These are phyloP conservation scores for Hydrophis major DNA, from an alignment of 2,797 vertebrate genomes.

Conservation along the genomic window DNA sequence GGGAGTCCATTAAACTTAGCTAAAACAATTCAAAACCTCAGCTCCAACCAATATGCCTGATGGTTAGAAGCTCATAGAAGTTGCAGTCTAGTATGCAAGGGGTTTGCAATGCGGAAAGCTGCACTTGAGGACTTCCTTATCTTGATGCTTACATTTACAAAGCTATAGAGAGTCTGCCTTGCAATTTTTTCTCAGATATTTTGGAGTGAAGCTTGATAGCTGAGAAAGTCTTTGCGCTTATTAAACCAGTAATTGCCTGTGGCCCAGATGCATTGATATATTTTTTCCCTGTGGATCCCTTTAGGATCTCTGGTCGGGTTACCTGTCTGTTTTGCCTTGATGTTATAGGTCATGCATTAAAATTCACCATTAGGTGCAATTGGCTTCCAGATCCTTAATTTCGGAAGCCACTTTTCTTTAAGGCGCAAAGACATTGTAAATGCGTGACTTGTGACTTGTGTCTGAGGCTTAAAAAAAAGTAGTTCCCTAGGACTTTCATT, in stretches of 20 bases:
- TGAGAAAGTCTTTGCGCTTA: neutral
- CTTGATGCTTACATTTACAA: fast-evolving
- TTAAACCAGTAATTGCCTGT: neutral
- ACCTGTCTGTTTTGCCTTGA: neutral
- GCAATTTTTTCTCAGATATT: neutral
- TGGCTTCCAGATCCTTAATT: neutral
- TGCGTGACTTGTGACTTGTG: neutral
- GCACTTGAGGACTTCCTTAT: neutral
- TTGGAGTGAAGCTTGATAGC: neutral
- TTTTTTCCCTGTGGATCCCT: neutral
- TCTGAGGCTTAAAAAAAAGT: neutral
- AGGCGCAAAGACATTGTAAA: no score
- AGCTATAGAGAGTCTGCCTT: neutral
- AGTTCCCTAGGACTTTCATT: neutral
- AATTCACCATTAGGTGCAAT: neutral
- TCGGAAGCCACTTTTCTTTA: neutral
- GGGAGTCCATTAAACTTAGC: neutral
- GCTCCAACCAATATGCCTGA: neutral
- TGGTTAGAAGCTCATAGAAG: neutral
- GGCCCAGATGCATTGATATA: neutral
- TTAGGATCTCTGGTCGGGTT: neutral
- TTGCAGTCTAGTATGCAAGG: neutral
- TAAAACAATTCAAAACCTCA: neutral
- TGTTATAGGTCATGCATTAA: neutral
- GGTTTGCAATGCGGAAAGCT: no score